These are phyloP conservation scores for Criorhina ranunculi DNA, from an alignment of 2,888 invertebrate genomes.

Conservation along the genomic window DNA sequence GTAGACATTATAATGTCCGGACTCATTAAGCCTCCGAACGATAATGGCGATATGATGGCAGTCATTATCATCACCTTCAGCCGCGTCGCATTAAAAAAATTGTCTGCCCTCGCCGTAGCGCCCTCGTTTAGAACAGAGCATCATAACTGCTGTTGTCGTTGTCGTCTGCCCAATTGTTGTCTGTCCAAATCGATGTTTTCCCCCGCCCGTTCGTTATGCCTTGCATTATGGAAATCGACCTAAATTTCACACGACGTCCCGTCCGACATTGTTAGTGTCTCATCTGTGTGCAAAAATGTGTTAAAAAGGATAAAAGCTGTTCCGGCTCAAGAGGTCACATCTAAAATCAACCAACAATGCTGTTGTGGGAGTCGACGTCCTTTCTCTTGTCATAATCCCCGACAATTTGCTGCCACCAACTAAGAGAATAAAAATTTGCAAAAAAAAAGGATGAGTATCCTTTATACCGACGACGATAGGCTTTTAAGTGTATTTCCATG, in stretches of 20 bases:
- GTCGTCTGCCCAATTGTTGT: constrained; percentile 44
- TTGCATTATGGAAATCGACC: constrained; percentile 66
- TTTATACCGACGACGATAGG: constrained; percentile 14
- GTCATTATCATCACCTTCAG: constrained; percentile 72
- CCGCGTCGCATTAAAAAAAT: constrained; percentile 58
- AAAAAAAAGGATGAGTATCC: constrained; percentile 2
- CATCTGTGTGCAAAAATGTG: constrained; percentile 8
- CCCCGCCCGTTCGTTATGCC: constrained; percentile 11
- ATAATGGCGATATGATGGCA: constrained; percentile 71
- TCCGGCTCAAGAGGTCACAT: constrained; percentile 34
- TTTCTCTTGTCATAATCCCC: constrained; percentile 10
- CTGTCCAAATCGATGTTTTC: constrained; percentile 51
- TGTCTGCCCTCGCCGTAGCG: constrained; percentile 8
- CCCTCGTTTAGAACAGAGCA: not conserved
- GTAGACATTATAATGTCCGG: constrained; percentile 72
- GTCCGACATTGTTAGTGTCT: constrained; percentile 44
- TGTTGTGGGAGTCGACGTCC: constrained; percentile 9
- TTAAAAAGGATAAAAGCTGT: constrained; percentile 23
- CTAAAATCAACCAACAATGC: not conserved
- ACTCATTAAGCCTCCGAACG: constrained; percentile 67
- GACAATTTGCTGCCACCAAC: constrained; percentile 10
- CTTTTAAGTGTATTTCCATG: constrained; percentile 21
- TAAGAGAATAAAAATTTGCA: not conserved
- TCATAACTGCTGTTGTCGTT: not conserved
- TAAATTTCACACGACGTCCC: constrained; percentile 42